phyloP scores from a whole-genome alignment of 2,797 vertebrate genomes.

The Syndactyla subalaris region DNA sequence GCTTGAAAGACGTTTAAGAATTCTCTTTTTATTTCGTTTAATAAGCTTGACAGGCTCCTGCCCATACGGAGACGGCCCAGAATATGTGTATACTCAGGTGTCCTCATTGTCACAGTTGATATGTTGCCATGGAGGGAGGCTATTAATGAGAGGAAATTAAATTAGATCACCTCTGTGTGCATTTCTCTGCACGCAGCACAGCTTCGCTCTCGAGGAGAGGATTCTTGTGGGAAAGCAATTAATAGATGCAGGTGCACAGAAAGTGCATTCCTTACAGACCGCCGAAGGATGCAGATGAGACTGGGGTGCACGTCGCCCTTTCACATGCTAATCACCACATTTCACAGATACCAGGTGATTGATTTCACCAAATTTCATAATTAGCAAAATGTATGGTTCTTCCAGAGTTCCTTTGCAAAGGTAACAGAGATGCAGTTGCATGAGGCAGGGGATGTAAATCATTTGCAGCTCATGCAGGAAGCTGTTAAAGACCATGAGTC shows the following conservation, averaged over 20 bases:
- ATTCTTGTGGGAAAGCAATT: conserved; percentile 71
- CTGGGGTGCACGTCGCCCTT: background rate
- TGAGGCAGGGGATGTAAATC: background rate
- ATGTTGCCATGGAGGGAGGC: conserved; percentile 73
- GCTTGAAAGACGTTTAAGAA: background rate
- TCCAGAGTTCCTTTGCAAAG: background rate
- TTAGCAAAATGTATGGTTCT: background rate
- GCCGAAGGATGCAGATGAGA: conserved; percentile 31
- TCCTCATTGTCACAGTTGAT: conserved; percentile 58
- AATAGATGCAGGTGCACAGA: conserved; percentile 72
- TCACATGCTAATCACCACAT: conserved; percentile 48
- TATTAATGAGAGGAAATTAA: conserved; percentile 75
- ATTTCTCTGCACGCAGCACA: conserved; percentile 61
- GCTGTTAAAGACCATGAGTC: background rate
- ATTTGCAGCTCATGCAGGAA: background rate
- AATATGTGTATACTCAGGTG: conserved; percentile 40
- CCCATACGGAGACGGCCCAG: background rate
- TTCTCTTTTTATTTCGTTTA: conserved; percentile 12
- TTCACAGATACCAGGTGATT: background rate
- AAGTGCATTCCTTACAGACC: conserved; percentile 21
- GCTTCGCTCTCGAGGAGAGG: conserved; percentile 46
- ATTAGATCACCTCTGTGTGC: conserved; percentile 64
- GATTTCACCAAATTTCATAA: background rate
- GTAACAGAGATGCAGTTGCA: background rate
- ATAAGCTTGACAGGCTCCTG: background rate